phyloP scores from a whole-genome alignment of 2,888 invertebrate species.

The Mylabris sibirica region DNA sequence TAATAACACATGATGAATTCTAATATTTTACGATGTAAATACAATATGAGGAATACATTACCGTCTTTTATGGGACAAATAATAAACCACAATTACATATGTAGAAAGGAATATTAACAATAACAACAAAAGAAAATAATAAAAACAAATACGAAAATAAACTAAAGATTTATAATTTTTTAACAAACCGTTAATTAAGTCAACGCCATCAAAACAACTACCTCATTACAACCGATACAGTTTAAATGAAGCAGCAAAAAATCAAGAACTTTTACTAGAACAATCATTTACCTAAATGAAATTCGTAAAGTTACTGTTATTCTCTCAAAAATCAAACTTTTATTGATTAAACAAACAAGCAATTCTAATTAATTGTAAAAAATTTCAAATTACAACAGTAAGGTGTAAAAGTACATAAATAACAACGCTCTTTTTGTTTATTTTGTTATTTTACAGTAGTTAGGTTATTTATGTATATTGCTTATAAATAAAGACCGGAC shows the following conservation, averaged over 20 bases:
- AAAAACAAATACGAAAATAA: too few species aligned
- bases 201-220: not conserved
- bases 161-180: not conserved
- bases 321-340: too few species aligned
- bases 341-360: too few species aligned
- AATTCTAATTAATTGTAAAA: too few species aligned
- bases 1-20: conserved; percentile 24
- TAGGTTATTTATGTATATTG: too few species aligned
- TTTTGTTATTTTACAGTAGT: too few species aligned
- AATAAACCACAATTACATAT: conserved; percentile 1
- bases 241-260: not conserved
- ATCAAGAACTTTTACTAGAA: not conserved
- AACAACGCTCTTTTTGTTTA: too few species aligned
- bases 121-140: not conserved
- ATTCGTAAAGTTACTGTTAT: too few species aligned
- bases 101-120: not conserved
- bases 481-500: too few species aligned
- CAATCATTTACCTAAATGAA: not conserved
- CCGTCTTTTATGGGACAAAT: conserved; percentile 6
- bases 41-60: conserved; percentile 4
- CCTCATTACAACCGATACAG: not conserved
- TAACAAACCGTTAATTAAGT: conserved; percentile 2
- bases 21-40: conserved; percentile 26
- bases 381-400: too few species aligned
- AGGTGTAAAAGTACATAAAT: too few species aligned